Conservation (phyloP, 2,113 vertebrate species). For the Toxotes chatareus region DNA sequence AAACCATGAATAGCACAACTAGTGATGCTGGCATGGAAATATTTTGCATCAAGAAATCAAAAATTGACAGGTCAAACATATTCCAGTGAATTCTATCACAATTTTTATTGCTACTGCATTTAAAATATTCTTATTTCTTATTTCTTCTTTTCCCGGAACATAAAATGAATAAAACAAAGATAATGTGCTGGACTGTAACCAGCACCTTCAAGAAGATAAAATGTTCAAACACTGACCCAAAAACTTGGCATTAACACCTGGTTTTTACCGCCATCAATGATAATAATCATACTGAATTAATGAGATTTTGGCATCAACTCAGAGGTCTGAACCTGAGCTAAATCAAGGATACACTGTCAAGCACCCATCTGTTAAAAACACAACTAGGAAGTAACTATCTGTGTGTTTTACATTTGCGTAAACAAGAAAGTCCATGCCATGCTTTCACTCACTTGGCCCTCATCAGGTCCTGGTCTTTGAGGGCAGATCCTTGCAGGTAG, state of each 20-base stretch:
- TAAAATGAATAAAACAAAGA: background rate
- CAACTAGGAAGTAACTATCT: background rate
- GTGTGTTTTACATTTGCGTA: background rate
- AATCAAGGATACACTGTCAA: background rate
- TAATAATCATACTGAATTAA: background rate
- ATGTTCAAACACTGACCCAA: background rate
- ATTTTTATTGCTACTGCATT: background rate
- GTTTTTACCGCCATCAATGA: background rate
- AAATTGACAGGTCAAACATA: slow-evolving; percentile 10
- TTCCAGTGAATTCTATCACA: background rate
- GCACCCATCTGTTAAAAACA: background rate
- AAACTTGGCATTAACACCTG: background rate
- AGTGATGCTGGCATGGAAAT: background rate
- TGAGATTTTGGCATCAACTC: background rate
- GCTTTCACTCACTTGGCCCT: slow-evolving; percentile 92
- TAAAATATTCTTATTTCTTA: background rate
- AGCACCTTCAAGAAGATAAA: background rate
- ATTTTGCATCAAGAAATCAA: background rate
- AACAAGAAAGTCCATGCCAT: background rate
- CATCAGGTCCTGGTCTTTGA: slow-evolving; percentile 99
- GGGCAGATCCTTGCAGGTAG: slow-evolving; percentile 96
- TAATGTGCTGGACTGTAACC: background rate
- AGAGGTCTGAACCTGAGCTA: background rate
- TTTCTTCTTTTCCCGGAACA: background rate
- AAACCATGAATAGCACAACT: background rate